These are phyloP conservation scores for Bicyclus anynana DNA, from an alignment of 1,140 invertebrate species.

Conservation along the genomic window DNA sequence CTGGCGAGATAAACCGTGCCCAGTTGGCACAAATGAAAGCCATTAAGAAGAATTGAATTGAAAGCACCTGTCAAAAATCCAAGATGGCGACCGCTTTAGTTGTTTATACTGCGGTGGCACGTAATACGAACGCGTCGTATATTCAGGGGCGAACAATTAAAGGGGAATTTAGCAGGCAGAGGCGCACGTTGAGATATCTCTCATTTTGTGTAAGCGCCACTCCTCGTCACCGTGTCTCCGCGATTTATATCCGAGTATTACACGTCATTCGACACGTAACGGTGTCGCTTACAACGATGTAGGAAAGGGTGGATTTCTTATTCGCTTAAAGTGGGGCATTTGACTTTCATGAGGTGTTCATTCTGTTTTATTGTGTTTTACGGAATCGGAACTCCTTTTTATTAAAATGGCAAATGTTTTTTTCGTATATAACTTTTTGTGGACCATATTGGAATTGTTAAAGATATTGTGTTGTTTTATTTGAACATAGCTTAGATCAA, in stretches of 20 bases:
- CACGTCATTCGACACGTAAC: slow-evolving; percentile 71
- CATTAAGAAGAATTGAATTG: no score
- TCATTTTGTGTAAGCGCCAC: slow-evolving; percentile 61
- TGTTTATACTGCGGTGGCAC: no score
- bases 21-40: no score
- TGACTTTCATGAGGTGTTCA: neutral
- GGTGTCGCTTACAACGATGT: slow-evolving; percentile 36
- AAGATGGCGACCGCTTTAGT: neutral
- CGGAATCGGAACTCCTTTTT: neutral
- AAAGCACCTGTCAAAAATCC: neutral
- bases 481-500: no score
- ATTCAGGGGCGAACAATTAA: slow-evolving; percentile 62
- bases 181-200: slow-evolving; percentile 42
- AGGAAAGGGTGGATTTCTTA: slow-evolving; percentile 30
- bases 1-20: no score
- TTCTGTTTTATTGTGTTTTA: neutral
- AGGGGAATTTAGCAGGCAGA: slow-evolving; percentile 49
- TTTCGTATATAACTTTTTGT: neutral
- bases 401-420: neutral
- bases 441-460: no score
- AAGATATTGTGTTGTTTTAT: no score
- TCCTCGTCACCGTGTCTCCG: slow-evolving; percentile 56
- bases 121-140: slow-evolving; percentile 30
- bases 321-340: neutral
- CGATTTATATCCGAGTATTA: slow-evolving; percentile 71